Conservation (phyloP, 2,797 vertebrate species). For the Caiman crocodilus region DNA sequence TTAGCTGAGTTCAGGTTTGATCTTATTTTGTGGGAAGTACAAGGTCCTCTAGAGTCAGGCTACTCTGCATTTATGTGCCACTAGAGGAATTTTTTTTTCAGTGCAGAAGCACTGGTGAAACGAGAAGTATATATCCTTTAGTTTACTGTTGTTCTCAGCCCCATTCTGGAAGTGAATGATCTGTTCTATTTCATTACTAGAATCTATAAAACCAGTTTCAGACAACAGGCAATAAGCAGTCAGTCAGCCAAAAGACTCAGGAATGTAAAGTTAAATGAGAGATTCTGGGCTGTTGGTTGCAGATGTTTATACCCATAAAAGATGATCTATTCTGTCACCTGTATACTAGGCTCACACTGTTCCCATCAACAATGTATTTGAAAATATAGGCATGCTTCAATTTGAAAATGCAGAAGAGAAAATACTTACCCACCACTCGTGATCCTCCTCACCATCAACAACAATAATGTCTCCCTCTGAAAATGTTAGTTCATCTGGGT, state of each 20-base stretch:
- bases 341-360: too few species aligned
- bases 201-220: neutral
- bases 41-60: neutral
- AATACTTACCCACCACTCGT: constrained; percentile 99
- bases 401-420: neutral
- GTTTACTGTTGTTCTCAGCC: neutral
- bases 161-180: neutral
- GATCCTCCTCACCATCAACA: constrained; percentile 98
- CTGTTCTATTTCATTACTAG: too few species aligned
- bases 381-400: neutral
- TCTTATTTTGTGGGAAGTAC: neutral
- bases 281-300: neutral
- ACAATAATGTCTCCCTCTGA: constrained; percentile 97
- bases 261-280: neutral
- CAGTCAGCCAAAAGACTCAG: neutral
- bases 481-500: constrained; percentile 97
- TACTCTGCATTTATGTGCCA: neutral
- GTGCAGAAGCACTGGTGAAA: neutral
- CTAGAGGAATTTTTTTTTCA: neutral
- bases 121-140: neutral
- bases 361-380: neutral
- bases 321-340: neutral
- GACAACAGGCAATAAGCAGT: neutral
- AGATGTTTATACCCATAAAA: neutral
- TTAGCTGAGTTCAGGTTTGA: neutral